These are phyloP conservation scores for Antennarius maculatus DNA, from an alignment of 2,797 vertebrate genomes.

Conservation along the genomic window DNA sequence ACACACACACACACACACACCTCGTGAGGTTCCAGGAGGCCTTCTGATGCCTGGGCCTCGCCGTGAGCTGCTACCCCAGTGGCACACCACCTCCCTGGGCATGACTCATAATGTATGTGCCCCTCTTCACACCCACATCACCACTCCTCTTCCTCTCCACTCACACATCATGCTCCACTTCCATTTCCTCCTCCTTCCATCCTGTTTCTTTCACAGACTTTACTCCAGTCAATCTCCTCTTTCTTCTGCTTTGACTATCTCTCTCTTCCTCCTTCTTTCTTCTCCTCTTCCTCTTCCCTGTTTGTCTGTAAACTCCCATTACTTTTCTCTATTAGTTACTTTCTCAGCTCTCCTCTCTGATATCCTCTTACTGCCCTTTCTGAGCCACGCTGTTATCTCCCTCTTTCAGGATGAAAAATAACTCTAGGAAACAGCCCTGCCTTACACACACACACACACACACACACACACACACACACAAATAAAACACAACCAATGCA, in stretches of 20 bases:
- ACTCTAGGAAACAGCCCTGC: conserved; percentile 45
- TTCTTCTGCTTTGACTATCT: background rate
- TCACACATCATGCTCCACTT: conserved; percentile 15
- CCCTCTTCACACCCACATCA: conserved; percentile 10
- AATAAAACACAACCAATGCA: no score
- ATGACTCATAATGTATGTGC: conserved; percentile 52
- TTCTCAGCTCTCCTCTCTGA: conserved; percentile 19
- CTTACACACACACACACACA: conserved; percentile 18
- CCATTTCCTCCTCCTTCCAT: conserved; percentile 13
- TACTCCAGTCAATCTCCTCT: conserved; percentile 37
- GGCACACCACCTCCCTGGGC: conserved; percentile 42
- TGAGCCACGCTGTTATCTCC: conserved; percentile 56
- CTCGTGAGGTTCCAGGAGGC: conserved; percentile 51
- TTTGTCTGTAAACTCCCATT: conserved; percentile 44
- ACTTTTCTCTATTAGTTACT: conserved; percentile 20
- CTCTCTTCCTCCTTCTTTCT: conserved; percentile 2
- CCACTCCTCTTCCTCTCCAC: conserved; percentile 24
- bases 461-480: background rate
- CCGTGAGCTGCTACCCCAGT: conserved; percentile 55
- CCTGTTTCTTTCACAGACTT: conserved; percentile 21
- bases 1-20: conserved; percentile 32
- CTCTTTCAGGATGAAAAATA: conserved; percentile 58
- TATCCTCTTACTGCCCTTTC: conserved; percentile 47
- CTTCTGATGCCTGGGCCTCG: conserved; percentile 53
- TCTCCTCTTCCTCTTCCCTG: conserved; percentile 35